Evolutionary conservation across 2,113 vertebrate species (phyloP).

Genomic region (Eubucco bourcierii): DNA sequence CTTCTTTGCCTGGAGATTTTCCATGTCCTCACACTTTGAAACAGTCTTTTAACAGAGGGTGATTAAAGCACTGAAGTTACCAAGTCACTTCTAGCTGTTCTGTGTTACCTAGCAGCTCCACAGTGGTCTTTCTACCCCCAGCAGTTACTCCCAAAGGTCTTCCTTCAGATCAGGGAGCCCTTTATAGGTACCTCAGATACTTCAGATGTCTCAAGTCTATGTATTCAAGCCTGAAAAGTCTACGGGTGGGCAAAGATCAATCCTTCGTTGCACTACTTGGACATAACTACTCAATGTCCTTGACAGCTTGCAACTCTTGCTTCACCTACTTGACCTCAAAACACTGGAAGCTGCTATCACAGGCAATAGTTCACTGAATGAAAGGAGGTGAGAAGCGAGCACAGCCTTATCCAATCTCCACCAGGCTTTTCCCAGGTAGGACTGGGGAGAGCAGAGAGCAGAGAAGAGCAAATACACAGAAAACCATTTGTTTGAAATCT

Average conservation of each 20-base stretch:
- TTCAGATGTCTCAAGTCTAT: neutral
- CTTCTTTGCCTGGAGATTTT: neutral
- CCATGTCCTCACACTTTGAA: neutral
- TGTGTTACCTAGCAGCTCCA: neutral
- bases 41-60: neutral
- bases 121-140: neutral
- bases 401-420: rapidly evolving
- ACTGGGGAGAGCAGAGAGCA: neutral
- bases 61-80: neutral
- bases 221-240: neutral
- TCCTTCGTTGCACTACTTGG: neutral
- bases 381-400: neutral
- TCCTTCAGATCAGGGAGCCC: neutral
- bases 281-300: rapidly evolving
- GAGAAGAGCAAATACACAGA: neutral
- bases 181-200: neutral
- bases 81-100: neutral
- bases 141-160: neutral
- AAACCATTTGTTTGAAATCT: conserved; percentile 48
- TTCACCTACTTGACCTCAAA: neutral
- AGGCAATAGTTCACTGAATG: rapidly evolving
- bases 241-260: neutral
- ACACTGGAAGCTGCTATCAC: neutral
- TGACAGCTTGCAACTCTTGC: neutral
- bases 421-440: neutral